A percentile compares a stretch with the other conserved stretches of the same genome.
These are phyloP conservation scores for Aplochiton taeniatus DNA, from an alignment of 2,797 vertebrate genomes.

Conservation along the genomic window DNA sequence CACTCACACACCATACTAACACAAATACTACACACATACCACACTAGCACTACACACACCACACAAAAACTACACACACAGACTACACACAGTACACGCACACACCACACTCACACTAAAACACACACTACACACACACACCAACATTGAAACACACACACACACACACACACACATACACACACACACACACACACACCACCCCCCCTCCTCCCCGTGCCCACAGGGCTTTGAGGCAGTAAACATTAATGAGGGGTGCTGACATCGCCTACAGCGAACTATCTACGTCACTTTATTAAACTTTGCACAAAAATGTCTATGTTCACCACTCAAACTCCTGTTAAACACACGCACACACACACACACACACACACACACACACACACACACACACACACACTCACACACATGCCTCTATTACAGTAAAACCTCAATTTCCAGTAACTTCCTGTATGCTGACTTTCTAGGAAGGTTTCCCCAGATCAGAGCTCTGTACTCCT, in stretches of 20 bases:
- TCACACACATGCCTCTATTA: neutral
- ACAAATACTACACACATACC: neutral
- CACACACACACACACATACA: slow-evolving; percentile 9
- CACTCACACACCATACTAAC: slow-evolving; percentile 6
- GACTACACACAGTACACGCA: slow-evolving; percentile 10
- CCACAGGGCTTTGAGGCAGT: slow-evolving; percentile 39
- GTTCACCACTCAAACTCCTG: slow-evolving; percentile 16
- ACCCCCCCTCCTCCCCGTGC: slow-evolving; percentile 9
- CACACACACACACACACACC: slow-evolving; percentile 9
- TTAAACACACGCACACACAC: slow-evolving; percentile 25
- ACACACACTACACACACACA: neutral
- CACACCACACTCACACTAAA: neutral
- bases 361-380: slow-evolving; percentile 22
- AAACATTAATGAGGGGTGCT: slow-evolving; percentile 59
- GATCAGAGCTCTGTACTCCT: no score
- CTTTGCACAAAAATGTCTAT: slow-evolving; percentile 45
- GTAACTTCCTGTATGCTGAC: neutral
- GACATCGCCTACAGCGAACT: slow-evolving; percentile 41
- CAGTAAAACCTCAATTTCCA: no score
- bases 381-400: neutral
- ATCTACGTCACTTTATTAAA: slow-evolving; percentile 54
- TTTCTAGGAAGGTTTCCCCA: no score
- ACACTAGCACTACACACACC: neutral
- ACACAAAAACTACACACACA: neutral
- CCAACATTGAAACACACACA: neutral